Base-by-base conservation (phyloP, 2,797 vertebrate species). In the Tachyglossus aculeatus region DNA sequence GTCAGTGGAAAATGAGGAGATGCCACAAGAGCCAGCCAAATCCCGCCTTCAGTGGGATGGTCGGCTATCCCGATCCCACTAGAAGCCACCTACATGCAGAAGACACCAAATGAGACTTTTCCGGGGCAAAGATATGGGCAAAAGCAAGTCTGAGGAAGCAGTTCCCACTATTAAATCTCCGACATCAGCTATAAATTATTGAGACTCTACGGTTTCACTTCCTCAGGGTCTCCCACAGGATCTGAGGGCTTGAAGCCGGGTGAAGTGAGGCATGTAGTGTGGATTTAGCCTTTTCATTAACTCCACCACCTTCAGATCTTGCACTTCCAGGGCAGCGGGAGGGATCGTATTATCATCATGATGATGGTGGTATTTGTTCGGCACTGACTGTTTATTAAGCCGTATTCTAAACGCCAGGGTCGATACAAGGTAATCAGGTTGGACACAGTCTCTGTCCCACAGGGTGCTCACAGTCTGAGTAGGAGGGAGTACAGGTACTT, bases 191-290 rank as follows among this genome's bases (percentile, higher is more conserved):
- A n/a, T 27, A 51, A 19, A 37, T 63, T 63, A 51, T 74, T 73
- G 38, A 40, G 32, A 60, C 31, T 32, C 36, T 56, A 31, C 32
- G 6, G 22, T 78, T 86, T 66, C 57, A 68, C 53, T 67, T 80
- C 59, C 66, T 66, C 66, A 54, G 72, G 21, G 12, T 71, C 44
- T 64, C 36, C 22, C 22, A 11, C 21, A 14, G 13, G 63, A 66
- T 39, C 65, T 58, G 39, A 45, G 68, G 68, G 22, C 45, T 51
- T 51, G 32, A n/a, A n/a, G n/a, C n/a, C 58, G 18, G 24, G 6
- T 22, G 25, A 38, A 50, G 48, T 40, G 59, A 65, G 66, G 60
- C 53, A 34, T 0, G 9, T 36, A 41, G 13, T 51, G 21, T 41
- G 62, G 71, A 62, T 68, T 54, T 68, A 63, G 52, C 15, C 6